phyloP scores from a whole-genome alignment of 2,113 vertebrate species.

The Centropristis striata region DNA sequence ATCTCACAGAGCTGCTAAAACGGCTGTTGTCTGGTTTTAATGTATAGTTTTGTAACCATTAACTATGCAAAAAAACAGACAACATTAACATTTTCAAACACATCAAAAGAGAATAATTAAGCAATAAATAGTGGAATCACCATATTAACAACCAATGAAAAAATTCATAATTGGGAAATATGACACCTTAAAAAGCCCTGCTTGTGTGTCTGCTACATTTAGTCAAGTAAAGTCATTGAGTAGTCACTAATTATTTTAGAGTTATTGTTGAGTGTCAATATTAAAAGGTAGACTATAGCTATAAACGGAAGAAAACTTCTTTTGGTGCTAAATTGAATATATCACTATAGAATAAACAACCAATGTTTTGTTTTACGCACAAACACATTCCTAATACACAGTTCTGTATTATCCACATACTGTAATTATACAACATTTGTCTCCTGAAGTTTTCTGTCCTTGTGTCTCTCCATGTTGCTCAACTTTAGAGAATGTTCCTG shows the following conservation, averaged over 20 bases:
- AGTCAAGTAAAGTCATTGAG: neutral
- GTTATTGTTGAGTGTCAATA: neutral
- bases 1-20: neutral
- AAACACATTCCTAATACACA: neutral
- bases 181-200: neutral
- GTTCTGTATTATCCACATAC: neutral
- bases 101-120: neutral
- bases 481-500: slow-evolving; percentile 47
- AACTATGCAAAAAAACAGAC: neutral
- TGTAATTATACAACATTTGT: neutral
- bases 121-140: neutral
- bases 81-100: neutral
- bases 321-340: neutral
- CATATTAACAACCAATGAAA: neutral
- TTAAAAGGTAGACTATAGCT: neutral
- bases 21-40: neutral
- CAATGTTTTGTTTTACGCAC: neutral
- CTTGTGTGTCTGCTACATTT: neutral
- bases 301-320: neutral
- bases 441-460: slow-evolving; percentile 12
- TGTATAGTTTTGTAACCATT: neutral
- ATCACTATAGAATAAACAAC: neutral
- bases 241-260: neutral
- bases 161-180: neutral
- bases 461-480: slow-evolving; percentile 26